These are phyloP conservation scores for Phocides pigmalion DNA, from an alignment of 1,140 invertebrate genomes.

Conservation along the genomic window DNA sequence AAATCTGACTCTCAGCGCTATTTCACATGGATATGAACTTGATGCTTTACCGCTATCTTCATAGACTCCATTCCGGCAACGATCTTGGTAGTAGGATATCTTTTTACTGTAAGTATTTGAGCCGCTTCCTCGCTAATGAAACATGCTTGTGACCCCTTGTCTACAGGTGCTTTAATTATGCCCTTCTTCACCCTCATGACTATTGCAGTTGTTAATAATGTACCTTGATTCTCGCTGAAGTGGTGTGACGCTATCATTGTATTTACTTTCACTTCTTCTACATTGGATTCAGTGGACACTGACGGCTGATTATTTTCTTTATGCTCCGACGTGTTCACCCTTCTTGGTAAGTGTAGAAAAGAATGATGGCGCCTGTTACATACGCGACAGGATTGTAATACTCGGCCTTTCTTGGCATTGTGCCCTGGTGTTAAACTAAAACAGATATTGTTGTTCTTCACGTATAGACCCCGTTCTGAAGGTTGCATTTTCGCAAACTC, in stretches of 20 bases:
- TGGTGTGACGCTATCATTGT: slow-evolving; percentile 20
- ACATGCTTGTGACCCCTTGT: slow-evolving; percentile 39
- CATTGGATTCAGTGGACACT: slow-evolving; percentile 5
- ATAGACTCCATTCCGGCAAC: slow-evolving; percentile 20
- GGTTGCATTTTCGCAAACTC: slow-evolving; percentile 37
- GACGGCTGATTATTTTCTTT: neutral
- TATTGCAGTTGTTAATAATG: slow-evolving; percentile 39
- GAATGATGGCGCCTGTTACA: slow-evolving; percentile 21
- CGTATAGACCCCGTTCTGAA: slow-evolving; percentile 33
- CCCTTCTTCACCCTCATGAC: slow-evolving; percentile 21
- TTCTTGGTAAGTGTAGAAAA: slow-evolving; percentile 11
- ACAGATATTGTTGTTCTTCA: slow-evolving; percentile 35
- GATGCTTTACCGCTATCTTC: slow-evolving; percentile 15
- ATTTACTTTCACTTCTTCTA: slow-evolving; percentile 24
- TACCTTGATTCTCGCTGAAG: neutral
- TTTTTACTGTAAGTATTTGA: slow-evolving; percentile 33
- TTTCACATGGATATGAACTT: slow-evolving; percentile 14
- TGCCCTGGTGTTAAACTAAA: slow-evolving; percentile 15
- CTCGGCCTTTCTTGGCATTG: slow-evolving; percentile 7
- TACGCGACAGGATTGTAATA: slow-evolving; percentile 9
- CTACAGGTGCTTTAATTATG: slow-evolving; percentile 35
- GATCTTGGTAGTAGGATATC: slow-evolving; percentile 11
- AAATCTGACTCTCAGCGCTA: slow-evolving; percentile 11
- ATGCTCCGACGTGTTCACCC: neutral
- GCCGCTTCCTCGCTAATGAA: slow-evolving; percentile 41